Evolutionary conservation across 2,797 vertebrate species (phyloP).

Genomic region (Schizopygopsis malacanthus): DNA sequence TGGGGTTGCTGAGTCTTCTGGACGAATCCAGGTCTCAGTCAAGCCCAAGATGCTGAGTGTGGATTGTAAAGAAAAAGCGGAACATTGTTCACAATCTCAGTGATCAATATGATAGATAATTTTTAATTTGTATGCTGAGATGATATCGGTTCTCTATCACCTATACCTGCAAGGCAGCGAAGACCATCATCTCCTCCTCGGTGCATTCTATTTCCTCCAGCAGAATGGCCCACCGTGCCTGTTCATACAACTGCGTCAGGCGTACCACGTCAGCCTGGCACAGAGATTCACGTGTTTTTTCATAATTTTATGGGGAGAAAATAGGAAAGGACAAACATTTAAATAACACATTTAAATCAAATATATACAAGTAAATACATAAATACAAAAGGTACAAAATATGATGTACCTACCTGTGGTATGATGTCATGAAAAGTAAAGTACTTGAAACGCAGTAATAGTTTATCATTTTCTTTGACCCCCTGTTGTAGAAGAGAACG

Average conservation of each 20-base stretch:
- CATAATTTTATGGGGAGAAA: background rate
- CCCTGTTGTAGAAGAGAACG: slow-evolving; percentile 81
- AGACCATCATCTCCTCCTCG: slow-evolving; percentile 84
- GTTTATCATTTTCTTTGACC: slow-evolving; percentile 71
- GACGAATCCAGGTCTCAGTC: too few species aligned
- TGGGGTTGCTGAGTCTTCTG: too few species aligned
- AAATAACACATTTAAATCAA: background rate
- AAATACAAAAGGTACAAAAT: background rate
- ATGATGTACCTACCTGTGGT: slow-evolving; percentile 71
- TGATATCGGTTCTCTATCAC: background rate
- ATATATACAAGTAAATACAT: background rate
- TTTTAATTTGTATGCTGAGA: background rate
- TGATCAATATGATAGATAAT: background rate
- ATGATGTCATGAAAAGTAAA: slow-evolving; percentile 79
- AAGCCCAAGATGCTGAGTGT: too few species aligned
- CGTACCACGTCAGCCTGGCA: slow-evolving; percentile 75
- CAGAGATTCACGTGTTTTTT: background rate
- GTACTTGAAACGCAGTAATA: slow-evolving; percentile 81
- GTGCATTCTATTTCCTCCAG: slow-evolving; percentile 82
- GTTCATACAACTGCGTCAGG: slow-evolving; percentile 82
- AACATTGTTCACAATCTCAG: background rate
- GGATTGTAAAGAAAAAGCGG: too few species aligned
- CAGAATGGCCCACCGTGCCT: slow-evolving; percentile 81
- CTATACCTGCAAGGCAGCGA: slow-evolving; percentile 80
- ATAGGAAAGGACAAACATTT: background rate